Base-by-base conservation (phyloP, 2,888 invertebrate species). In the Hybos culiciformis region DNA sequence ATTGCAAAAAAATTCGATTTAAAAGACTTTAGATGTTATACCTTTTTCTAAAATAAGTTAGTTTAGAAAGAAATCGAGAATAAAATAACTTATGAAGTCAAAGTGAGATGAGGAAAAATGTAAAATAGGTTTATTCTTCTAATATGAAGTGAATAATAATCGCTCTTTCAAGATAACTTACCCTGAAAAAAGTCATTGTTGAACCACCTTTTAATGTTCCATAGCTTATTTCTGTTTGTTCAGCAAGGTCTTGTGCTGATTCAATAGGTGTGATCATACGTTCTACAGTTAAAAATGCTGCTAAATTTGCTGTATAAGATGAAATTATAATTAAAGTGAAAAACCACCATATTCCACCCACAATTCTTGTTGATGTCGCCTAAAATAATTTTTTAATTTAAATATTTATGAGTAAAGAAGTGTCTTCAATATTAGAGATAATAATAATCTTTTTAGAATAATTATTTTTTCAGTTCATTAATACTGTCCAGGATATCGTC, bases 291-390 rank as follows among this genome's bases (percentile, higher is more conserved):
- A 98, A 74, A 66, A 98, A 97, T 2, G 98, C 97, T 0, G 97
- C 97, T 57, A 98, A 70, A 69, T 65, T 65, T 12, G 97, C 97
- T 5, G 97, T 98, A 70, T 97, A 97, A 6, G 97, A 96, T 0
- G 94, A 93, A 48, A 97, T 88, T 62, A 97, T 93, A 63, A 98
- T 97, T 32, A 98, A 75, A 0, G 96, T 97, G 69, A 98, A 98
- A 70, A 98, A 97, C 94, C 97, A 98, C 97, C 97, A 98, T 55
- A 91, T 88, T 1, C 87, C 93, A 9, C 94, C 93, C 6, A 97
- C 93, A 50, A 97, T 88, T 42, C 97, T 73, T 1, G 97, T 97
- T 5, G 88, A 88, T 3, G 87, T 85, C 3, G 88, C 87, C 87
- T 88, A 58, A 18, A 53, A 52, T 31, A 29, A 31, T 23, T 24